A percentile compares a stretch with the other conserved stretches of the same genome.
Conservation (phyloP, 2,797 vertebrate genomes). For the Gila robusta region DNA sequence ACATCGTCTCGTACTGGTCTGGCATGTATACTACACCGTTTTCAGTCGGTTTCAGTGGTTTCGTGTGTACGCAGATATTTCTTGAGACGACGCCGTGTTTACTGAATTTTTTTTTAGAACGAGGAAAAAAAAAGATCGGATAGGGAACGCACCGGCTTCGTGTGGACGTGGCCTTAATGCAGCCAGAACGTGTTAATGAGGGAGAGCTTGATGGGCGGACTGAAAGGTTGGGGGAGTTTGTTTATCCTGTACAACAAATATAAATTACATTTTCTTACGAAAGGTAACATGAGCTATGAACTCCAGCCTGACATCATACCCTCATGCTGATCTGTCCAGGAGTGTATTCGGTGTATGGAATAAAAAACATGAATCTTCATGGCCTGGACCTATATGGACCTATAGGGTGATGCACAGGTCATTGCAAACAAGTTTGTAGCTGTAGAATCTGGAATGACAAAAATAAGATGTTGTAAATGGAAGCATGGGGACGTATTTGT, state of each 20-base stretch:
- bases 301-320: constrained; percentile 35
- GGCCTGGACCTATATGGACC: constrained; percentile 4
- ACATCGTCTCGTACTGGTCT: no score
- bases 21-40: no score
- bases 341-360: constrained; percentile 54
- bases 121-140: no score
- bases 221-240: constrained; percentile 47
- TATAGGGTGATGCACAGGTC: background rate
- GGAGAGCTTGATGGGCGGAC: background rate
- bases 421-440: background rate
- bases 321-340: constrained; percentile 59
- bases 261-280: constrained; percentile 58
- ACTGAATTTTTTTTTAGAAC: no score
- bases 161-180: no score
- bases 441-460: constrained; percentile 14
- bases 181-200: background rate
- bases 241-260: constrained; percentile 65
- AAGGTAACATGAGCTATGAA: constrained; percentile 59
- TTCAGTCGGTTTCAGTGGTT: no score
- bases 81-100: no score
- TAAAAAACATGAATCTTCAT: constrained; percentile 56
- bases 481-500: background rate
- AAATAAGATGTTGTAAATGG: background rate
- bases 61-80: no score
- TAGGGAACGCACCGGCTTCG: no score